phyloP scores from a whole-genome alignment of 2,888 invertebrate species.

The Sarcophaga carnaria region DNA sequence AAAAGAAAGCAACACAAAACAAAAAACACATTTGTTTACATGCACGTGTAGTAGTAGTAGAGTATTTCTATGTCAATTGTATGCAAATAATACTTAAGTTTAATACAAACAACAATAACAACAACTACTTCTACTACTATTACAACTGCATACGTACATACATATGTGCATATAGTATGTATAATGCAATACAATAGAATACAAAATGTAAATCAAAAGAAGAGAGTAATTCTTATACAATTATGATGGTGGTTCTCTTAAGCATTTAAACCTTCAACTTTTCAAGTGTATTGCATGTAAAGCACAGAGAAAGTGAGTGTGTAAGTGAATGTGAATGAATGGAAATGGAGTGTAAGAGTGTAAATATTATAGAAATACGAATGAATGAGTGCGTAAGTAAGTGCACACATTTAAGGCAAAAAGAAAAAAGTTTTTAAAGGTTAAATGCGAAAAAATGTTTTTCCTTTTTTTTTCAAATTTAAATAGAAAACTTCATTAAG shows the following conservation, averaged over 20 bases:
- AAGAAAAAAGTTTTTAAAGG: neutral
- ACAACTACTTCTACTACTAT: neutral
- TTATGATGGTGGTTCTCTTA: slow-evolving; percentile 23
- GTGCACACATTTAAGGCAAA: neutral
- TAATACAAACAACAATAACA: slow-evolving; percentile 12
- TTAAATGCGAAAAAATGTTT: neutral
- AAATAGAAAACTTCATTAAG: neutral
- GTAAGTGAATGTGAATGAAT: neutral
- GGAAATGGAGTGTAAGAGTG: neutral
- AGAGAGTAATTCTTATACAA: slow-evolving; percentile 9
- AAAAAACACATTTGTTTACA: neutral
- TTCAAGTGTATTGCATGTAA: slow-evolving; percentile 18
- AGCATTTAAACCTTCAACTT: slow-evolving; percentile 62
- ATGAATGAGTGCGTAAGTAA: slow-evolving; percentile 8
- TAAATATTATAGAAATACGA: neutral
- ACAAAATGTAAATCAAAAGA: neutral
- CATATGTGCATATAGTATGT: neutral
- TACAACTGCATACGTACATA: neutral
- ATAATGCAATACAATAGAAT: neutral
- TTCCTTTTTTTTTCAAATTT: neutral
- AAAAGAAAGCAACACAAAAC: slow-evolving; percentile 33
- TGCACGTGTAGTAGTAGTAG: neutral
- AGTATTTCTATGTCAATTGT: slow-evolving; percentile 67
- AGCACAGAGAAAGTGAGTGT: neutral
- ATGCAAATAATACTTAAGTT: slow-evolving; percentile 63